phyloP scores from a whole-genome alignment of 2,888 invertebrate species.

The Dryocosmus kuriphilus region DNA sequence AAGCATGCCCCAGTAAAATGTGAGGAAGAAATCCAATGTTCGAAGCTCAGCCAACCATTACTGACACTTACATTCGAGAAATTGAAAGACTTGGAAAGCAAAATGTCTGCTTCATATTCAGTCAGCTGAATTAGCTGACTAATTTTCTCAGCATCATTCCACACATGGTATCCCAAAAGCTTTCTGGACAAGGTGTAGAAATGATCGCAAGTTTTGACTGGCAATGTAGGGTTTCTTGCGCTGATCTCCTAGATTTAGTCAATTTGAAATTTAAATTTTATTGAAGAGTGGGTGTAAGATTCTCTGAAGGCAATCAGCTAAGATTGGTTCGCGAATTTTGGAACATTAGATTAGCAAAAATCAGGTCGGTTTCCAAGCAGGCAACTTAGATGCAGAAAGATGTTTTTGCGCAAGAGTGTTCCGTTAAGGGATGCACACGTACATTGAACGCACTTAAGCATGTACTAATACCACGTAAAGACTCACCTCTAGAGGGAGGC shows the following conservation, averaged over 20 bases:
- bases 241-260: background rate
- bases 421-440: constrained; percentile 19
- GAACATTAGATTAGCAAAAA: constrained; percentile 45
- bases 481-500: constrained; percentile 78
- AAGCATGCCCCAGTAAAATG: background rate
- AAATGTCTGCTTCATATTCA: constrained; percentile 25
- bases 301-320: background rate
- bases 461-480: constrained; percentile 45
- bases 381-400: constrained; percentile 43
- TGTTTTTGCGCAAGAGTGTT: constrained; percentile 42
- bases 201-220: background rate
- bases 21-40: background rate
- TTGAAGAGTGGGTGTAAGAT: background rate
- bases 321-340: constrained; percentile 42
- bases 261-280: background rate
- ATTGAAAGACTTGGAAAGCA: background rate
- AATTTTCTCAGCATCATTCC: background rate
- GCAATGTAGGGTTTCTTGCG: background rate
- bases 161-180: background rate
- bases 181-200: background rate
- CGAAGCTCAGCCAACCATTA: background rate
- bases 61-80: background rate
- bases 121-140: background rate
- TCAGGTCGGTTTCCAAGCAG: constrained; percentile 52
- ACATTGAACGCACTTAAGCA: background rate